Evolutionary conservation across 2,888 invertebrate species (phyloP).

Genomic region (Thelaira solivaga): DNA sequence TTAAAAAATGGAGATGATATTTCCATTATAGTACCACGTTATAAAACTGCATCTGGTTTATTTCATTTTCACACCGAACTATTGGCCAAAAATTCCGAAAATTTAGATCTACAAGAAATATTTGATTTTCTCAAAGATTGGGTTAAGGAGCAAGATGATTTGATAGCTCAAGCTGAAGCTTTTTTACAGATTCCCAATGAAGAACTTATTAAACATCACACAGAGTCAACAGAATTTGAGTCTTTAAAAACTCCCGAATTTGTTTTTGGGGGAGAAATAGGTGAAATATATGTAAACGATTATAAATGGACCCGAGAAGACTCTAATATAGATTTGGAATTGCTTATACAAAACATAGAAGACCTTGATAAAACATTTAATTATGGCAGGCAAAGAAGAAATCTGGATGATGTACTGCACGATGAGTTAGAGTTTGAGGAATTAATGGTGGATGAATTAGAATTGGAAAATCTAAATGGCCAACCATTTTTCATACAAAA

Average conservation of each 20-base stretch:
- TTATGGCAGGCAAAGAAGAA: constrained; percentile 52
- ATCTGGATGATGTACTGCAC: constrained; percentile 48
- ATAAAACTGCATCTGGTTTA: constrained; percentile 71
- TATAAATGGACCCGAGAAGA: constrained; percentile 70
- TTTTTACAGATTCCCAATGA: constrained; percentile 48
- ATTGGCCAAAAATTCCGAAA: constrained; percentile 70
- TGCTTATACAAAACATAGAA: constrained; percentile 68
- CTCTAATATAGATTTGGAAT: constrained; percentile 65
- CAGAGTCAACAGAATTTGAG: constrained; percentile 58
- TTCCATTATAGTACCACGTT: constrained; percentile 72
- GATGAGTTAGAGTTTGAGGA: constrained; percentile 68
- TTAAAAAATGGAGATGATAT: constrained; percentile 68
- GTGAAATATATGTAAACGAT: constrained; percentile 69
- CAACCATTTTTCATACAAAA: constrained; percentile 69
- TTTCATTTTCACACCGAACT: constrained; percentile 72
- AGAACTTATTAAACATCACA: not conserved
- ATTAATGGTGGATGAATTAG: constrained; percentile 69
- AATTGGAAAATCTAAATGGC: constrained; percentile 72
- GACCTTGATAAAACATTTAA: constrained; percentile 64
- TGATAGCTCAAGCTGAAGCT: constrained; percentile 64
- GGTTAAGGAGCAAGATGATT: constrained; percentile 70
- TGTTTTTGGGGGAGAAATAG: constrained; percentile 66
- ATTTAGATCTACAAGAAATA: constrained; percentile 71
- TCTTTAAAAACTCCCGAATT: constrained; percentile 66
- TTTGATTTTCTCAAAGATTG: constrained; percentile 68